Base-by-base conservation (phyloP, 2,888 invertebrate genomes). In the Vandiemenella viatica region DNA sequence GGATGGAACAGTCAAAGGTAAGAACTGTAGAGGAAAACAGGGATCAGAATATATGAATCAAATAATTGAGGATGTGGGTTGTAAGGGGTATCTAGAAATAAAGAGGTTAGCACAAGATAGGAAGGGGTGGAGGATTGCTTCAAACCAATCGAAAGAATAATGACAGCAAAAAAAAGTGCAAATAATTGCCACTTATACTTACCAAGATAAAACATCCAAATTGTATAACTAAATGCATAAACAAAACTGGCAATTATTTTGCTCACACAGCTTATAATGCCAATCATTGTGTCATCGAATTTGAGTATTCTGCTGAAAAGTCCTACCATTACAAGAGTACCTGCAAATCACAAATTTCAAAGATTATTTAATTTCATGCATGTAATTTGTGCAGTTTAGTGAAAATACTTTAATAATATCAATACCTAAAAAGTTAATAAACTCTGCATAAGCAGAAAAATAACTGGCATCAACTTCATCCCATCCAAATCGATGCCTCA, bases 381-480 rank as follows among this genome's bases (percentile, higher is more conserved):
- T 26, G 26, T 8, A 8, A 26, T 71, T 65, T n/a, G n/a, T n/a
- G n/a, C n/a, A n/a, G n/a, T n/a, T n/a, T n/a, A n/a, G n/a, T n/a
- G n/a, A n/a, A n/a, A n/a, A n/a, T n/a, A n/a, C n/a, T n/a, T n/a
- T n/a, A n/a, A n/a, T n/a, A n/a, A n/a, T n/a, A n/a, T n/a, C n/a
- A n/a, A n/a, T n/a, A 75, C 76, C 76, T 56, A 75, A 58, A 54
- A 70, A 68, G 50, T 74, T 73, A 46, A 75, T 66, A 20, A 75
- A 65, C 49, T 74, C 73, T 60, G 73, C 72, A 61, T 72, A 70
- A 1, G 75, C 73, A 53, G 70, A 66, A 62, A 72, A 75, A 58
- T 74, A 63, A 58, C 73, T 74, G 67, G 70, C 75, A 62, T 75
- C 72, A 21, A 74, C 69, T 57, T 73, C 72, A 56, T 72, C 73